Evolutionary conservation across 64 coral and sea anemone species (phyloP).

Genomic region (Montipora cactus): DNA sequence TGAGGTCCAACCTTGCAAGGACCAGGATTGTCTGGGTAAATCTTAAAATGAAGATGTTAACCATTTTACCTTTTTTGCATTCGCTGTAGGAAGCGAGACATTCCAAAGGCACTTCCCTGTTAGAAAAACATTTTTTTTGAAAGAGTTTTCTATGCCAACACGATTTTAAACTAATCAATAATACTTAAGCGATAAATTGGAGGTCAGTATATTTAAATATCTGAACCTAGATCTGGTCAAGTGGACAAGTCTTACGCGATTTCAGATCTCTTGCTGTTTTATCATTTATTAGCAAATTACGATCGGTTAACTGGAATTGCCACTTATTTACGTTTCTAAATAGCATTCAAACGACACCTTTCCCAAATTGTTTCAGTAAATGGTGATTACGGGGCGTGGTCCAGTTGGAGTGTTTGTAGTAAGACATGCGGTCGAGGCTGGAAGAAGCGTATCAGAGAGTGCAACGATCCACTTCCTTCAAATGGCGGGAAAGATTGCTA

Average conservation of each 20-base stretch:
- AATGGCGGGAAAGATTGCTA: slow-evolving; percentile 92
- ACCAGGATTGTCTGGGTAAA: slow-evolving; percentile 84
- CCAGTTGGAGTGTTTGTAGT: slow-evolving; percentile 83
- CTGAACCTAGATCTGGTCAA: too few species aligned
- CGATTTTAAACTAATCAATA: too few species aligned
- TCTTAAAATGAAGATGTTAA: neutral
- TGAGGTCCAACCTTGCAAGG: slow-evolving; percentile 73
- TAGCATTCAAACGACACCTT: neutral
- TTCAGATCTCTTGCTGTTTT: too few species aligned
- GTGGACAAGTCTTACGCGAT: too few species aligned
- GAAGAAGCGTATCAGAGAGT: slow-evolving; percentile 74
- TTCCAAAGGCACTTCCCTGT: too few species aligned
- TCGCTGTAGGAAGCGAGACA: neutral
- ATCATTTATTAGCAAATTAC: too few species aligned
- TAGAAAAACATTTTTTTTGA: too few species aligned
- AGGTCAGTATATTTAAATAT: too few species aligned
- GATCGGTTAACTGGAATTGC: too few species aligned
- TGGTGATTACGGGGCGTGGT: slow-evolving; percentile 78
- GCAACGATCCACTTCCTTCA: slow-evolving; percentile 70
- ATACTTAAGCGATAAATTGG: too few species aligned
- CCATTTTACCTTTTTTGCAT: neutral
- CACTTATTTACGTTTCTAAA: neutral
- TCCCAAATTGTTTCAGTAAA: slow-evolving; percentile 54
- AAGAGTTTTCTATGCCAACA: too few species aligned
- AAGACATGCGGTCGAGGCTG: slow-evolving; percentile 86